A percentile compares a stretch with the other conserved stretches of the same genome.
phyloP scores from a whole-genome alignment of 2,797 vertebrate species.

The Sebastes miniatus region DNA sequence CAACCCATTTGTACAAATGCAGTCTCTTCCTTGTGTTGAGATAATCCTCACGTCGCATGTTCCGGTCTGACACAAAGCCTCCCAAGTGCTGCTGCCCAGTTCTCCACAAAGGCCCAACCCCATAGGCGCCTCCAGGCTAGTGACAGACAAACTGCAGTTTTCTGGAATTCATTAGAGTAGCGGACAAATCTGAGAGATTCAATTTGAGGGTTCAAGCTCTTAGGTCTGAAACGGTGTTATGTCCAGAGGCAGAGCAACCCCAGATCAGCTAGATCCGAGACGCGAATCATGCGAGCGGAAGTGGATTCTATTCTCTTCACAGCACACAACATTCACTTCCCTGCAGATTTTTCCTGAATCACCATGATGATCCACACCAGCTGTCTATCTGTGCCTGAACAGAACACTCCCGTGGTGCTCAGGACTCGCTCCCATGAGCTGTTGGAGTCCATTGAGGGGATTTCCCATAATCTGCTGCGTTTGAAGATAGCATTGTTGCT shows the following conservation, averaged over 20 bases:
- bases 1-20: slow-evolving; percentile 26
- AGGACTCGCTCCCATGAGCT: slow-evolving; percentile 38
- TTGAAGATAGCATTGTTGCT: slow-evolving; percentile 42
- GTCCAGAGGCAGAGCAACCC: not conserved
- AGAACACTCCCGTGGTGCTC: slow-evolving; percentile 15
- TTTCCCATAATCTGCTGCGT: slow-evolving; percentile 41
- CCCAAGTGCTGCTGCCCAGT: not conserved
- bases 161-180: not conserved
- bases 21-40: slow-evolving; percentile 19
- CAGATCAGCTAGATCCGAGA: not conserved
- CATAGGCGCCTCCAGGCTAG: not conserved
- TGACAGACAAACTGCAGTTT: slow-evolving; percentile 1
- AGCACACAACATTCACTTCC: slow-evolving; percentile 10
- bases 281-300: not conserved
- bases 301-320: slow-evolving; percentile 6
- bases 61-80: slow-evolving; percentile 25
- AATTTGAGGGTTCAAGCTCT: not conserved
- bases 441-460: slow-evolving; percentile 38
- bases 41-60: slow-evolving; percentile 22
- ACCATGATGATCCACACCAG: slow-evolving; percentile 15
- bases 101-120: not conserved
- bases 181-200: not conserved
- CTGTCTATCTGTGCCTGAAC: slow-evolving; percentile 35
- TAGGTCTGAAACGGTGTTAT: not conserved
- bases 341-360: slow-evolving; percentile 13